Conservation (phyloP, 2,113 vertebrate genomes). For the Odontophorus gujanensis region DNA sequence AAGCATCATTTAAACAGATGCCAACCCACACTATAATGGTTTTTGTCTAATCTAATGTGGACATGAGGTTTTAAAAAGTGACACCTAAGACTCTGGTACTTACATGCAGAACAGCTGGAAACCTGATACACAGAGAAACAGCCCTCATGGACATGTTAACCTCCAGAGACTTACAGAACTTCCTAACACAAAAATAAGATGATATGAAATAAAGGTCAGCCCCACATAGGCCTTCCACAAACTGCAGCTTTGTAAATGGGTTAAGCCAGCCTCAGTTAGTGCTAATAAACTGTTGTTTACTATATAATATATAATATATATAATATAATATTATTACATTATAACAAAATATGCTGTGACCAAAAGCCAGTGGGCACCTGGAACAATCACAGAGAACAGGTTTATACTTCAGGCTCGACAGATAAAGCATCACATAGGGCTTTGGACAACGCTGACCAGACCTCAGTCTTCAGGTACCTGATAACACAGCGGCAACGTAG, state of each 20-base stretch:
- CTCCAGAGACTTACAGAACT: background rate
- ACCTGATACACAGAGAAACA: background rate
- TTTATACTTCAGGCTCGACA: background rate
- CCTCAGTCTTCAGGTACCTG: background rate
- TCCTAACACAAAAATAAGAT: background rate
- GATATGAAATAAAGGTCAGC: background rate
- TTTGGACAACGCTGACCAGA: background rate
- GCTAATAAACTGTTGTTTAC: background rate
- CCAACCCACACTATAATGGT: background rate
- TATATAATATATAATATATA: too few species aligned
- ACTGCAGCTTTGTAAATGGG: background rate
- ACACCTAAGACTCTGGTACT: background rate
- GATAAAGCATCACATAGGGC: accelerated
- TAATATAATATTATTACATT: too few species aligned
- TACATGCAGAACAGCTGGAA: background rate
- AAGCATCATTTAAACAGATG: background rate
- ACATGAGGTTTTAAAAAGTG: background rate
- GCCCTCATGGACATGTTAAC: background rate
- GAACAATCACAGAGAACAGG: background rate
- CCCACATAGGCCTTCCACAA: background rate
- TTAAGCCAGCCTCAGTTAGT: background rate
- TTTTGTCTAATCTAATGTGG: background rate
- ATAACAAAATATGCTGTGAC: background rate
- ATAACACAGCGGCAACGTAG: background rate
- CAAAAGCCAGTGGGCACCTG: background rate